A percentile compares a stretch with the other conserved stretches of the same genome.
Evolutionary conservation across 2,113 vertebrate species (phyloP).

Genomic region (Polyodon spathula): DNA sequence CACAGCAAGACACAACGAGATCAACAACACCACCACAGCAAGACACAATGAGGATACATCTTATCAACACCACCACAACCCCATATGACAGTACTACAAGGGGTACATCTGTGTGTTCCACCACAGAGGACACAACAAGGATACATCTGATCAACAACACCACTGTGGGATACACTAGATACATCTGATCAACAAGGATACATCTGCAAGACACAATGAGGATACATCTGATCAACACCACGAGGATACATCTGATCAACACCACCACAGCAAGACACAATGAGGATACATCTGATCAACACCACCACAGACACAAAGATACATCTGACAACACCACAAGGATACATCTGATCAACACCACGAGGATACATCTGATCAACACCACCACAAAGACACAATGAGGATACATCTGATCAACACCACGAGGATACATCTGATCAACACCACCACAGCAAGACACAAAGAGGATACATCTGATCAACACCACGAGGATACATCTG

Average conservation of each 20-base stretch:
- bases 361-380: background rate
- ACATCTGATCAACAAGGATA: too few species aligned
- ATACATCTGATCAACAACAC: background rate
- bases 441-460: background rate
- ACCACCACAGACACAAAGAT: background rate
- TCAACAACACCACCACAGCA: too few species aligned
- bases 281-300: background rate
- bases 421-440: background rate
- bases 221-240: background rate
- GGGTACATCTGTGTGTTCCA: too few species aligned
- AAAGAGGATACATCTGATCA: too few species aligned
- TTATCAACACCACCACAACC: too few species aligned
- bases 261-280: slow-evolving; percentile 5
- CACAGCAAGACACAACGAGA: too few species aligned
- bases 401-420: background rate
- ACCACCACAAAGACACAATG: background rate
- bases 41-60: too few species aligned
- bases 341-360: background rate
- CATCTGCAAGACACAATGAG: slow-evolving; percentile 2
- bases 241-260: background rate
- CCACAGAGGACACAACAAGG: slow-evolving; percentile 7
- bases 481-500: slow-evolving; percentile 5
- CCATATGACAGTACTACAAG: too few species aligned
- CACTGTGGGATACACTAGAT: background rate
- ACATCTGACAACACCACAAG: too few species aligned